These are phyloP conservation scores for Petrophora chlorosata DNA, from an alignment of 2,888 invertebrate species.

Conservation along the genomic window DNA sequence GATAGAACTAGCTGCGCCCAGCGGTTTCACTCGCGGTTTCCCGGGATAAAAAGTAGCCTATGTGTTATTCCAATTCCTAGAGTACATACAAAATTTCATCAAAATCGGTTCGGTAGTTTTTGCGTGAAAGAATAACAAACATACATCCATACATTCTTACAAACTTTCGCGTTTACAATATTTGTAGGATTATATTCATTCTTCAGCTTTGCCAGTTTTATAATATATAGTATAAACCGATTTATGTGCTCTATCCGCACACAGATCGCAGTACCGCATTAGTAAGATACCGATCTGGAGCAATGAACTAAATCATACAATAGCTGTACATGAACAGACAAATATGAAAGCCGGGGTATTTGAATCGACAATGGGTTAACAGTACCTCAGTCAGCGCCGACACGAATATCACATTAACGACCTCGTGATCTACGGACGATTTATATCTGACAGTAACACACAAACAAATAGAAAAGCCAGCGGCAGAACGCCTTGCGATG, in stretches of 20 bases:
- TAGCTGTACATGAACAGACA: slow-evolving; percentile 58
- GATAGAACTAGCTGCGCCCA: no score
- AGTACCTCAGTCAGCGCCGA: slow-evolving; percentile 74
- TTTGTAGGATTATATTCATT: no score
- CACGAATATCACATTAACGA: slow-evolving; percentile 82
- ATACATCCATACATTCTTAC: no score
- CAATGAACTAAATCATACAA: slow-evolving; percentile 62
- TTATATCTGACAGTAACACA: slow-evolving; percentile 73
- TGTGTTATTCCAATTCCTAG: no score
- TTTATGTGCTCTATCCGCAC: slow-evolving; percentile 13
- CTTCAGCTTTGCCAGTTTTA: no score
- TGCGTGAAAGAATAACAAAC: no score
- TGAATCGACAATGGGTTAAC: slow-evolving; percentile 80
- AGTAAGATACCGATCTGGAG: slow-evolving; percentile 48
- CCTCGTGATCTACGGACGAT: slow-evolving; percentile 79
- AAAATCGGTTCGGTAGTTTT: no score
- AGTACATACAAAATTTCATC: no score
- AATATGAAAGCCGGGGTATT: slow-evolving; percentile 69
- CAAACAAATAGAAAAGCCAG: slow-evolving; percentile 40
- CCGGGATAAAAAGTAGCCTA: no score
- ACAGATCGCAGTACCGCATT: slow-evolving; percentile 30
- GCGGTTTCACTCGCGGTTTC: no score
- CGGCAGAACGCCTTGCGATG: slow-evolving; percentile 6
- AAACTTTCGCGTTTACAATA: no score
- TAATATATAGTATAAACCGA: no score